phyloP scores from a whole-genome alignment of 2,888 invertebrate genomes.

The Diaphora mendica region DNA sequence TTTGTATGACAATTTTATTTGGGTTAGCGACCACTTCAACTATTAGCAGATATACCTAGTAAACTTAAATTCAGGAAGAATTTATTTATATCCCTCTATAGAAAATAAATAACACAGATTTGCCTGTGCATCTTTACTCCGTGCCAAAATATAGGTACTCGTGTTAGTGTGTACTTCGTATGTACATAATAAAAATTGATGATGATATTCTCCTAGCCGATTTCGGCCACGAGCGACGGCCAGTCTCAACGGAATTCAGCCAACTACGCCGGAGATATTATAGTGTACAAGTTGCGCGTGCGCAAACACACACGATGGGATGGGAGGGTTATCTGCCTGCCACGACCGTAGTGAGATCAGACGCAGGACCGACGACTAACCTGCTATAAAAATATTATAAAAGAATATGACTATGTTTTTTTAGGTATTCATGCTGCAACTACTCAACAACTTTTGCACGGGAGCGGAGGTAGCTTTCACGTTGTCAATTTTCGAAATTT shows the following conservation, averaged over 20 bases:
- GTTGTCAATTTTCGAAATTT: neutral
- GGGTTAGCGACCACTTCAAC: neutral
- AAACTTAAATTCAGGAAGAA: neutral
- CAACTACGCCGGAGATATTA: too few species aligned
- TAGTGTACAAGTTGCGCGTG: too few species aligned
- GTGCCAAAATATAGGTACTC: neutral
- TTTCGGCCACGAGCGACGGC: too few species aligned
- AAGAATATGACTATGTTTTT: neutral
- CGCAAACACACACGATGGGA: too few species aligned
- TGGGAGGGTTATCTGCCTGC: too few species aligned
- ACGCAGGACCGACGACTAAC: too few species aligned
- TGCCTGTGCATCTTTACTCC: neutral
- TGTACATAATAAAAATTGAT: too few species aligned
- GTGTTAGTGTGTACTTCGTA: too few species aligned
- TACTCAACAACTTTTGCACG: neutral
- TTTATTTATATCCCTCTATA: neutral
- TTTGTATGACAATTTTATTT: neutral
- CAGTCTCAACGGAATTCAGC: too few species aligned
- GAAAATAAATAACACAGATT: neutral
- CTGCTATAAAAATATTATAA: neutral
- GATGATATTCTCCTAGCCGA: too few species aligned
- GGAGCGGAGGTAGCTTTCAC: neutral
- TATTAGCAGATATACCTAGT: neutral
- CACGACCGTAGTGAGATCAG: too few species aligned
- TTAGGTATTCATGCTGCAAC: neutral